phyloP scores from a whole-genome alignment of 2,888 invertebrate species.

The Platerodrilus igneus region DNA sequence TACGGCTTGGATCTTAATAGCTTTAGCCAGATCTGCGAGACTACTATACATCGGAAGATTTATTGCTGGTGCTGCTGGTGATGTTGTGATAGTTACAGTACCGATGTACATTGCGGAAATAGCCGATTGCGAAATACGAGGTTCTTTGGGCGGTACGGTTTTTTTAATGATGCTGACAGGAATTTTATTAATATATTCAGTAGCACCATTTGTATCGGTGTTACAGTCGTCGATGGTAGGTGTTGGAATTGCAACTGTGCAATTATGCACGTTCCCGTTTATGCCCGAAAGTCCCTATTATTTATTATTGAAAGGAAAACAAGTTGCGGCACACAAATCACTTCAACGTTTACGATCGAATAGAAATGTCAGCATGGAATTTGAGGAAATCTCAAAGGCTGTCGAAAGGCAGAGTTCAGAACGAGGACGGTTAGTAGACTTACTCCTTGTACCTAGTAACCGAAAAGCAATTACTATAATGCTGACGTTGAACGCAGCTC shows the following conservation, averaged over 20 bases:
- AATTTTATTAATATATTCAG: constrained; percentile 41
- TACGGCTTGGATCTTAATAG: constrained; percentile 42
- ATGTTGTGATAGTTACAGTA: constrained; percentile 45
- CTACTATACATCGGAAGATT: constrained; percentile 42
- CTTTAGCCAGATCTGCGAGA: constrained; percentile 37
- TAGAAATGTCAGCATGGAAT: constrained; percentile 37
- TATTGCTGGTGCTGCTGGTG: constrained; percentile 43
- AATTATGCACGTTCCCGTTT: constrained; percentile 40
- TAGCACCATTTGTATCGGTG: constrained; percentile 42
- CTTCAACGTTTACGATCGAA: constrained; percentile 35
- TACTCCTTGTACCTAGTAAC: constrained; percentile 41
- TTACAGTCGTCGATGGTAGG: constrained; percentile 41
- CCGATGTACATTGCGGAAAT: constrained; percentile 47
- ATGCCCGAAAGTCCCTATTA: constrained; percentile 47
- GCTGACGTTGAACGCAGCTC: constrained; percentile 41
- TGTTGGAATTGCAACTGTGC: constrained; percentile 33
- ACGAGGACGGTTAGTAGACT: constrained; percentile 40
- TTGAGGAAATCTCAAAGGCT: constrained; percentile 39
- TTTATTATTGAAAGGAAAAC: constrained; percentile 36
- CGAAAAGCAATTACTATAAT: constrained; percentile 42
- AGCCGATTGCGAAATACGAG: constrained; percentile 45
- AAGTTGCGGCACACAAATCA: constrained; percentile 37
- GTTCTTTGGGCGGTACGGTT: constrained; percentile 44
- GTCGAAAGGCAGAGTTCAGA: constrained; percentile 41
- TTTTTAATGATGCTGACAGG: constrained; percentile 46